phyloP scores from a whole-genome alignment of 2,888 invertebrate species.

The Acrobasis consociella region DNA sequence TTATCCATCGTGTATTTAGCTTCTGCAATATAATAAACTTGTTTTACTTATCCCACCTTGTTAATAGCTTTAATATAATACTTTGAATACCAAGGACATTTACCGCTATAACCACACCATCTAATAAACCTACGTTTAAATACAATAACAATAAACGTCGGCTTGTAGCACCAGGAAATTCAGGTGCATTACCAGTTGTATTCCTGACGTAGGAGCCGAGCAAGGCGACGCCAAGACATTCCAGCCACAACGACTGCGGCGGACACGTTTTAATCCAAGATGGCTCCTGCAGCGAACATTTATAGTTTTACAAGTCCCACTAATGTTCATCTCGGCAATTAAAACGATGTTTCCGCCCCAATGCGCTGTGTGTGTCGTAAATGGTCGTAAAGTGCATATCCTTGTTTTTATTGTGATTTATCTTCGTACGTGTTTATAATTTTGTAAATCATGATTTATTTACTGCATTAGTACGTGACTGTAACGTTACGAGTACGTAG shows the following conservation, averaged over 20 bases:
- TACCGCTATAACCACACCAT: too few species aligned
- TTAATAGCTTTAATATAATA: too few species aligned
- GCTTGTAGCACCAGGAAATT: neutral
- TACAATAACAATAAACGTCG: constrained; percentile 18
- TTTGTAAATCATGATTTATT: too few species aligned
- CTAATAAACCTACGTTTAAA: neutral
- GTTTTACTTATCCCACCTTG: too few species aligned
- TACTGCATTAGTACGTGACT: too few species aligned
- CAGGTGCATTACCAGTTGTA: constrained; percentile 14
- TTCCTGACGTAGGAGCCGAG: neutral
- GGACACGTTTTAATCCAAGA: constrained; percentile 18
- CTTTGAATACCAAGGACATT: too few species aligned
- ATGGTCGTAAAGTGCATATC: constrained; percentile 2
- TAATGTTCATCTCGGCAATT: constrained; percentile 15
- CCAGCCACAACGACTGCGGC: constrained; percentile 4
- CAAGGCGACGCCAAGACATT: neutral
- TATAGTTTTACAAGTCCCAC: constrained; percentile 19
- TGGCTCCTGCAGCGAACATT: constrained; percentile 10
- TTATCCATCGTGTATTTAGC: too few species aligned
- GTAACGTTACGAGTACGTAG: too few species aligned
- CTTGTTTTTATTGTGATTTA: constrained; percentile 2
- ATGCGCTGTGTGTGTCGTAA: neutral
- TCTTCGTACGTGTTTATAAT: too few species aligned
- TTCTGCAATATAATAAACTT: too few species aligned
- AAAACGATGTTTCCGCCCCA: constrained; percentile 12